Conservation (phyloP, 2,113 vertebrate species). For the Maccullochella peelii region DNA sequence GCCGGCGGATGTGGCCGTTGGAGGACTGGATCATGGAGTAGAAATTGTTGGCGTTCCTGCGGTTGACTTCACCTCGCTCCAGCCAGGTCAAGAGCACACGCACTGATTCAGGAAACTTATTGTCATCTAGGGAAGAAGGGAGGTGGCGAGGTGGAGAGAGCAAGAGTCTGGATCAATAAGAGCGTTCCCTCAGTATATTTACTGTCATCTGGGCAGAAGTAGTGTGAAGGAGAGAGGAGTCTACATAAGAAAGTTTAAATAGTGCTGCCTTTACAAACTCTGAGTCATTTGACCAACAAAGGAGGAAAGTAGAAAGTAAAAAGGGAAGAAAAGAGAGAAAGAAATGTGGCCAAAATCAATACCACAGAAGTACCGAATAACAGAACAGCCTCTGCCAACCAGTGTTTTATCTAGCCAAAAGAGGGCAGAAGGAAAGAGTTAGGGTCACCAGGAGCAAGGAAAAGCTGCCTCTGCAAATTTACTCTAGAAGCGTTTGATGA, state of each 20-base stretch:
- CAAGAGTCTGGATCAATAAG: constrained; percentile 12
- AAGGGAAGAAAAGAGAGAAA: not conserved
- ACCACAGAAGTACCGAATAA: not conserved
- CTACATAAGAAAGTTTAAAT: not conserved
- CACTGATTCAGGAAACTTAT: constrained; percentile 92
- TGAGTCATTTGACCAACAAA: constrained; percentile 5
- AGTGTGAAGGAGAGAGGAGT: not conserved
- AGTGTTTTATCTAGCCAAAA: not conserved
- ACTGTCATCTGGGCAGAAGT: not conserved
- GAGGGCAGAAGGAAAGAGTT: not conserved
- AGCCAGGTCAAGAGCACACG: constrained; percentile 95
- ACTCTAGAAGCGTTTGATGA: constrained; percentile 8
- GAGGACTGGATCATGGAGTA: constrained; percentile 98
- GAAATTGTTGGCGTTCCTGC: constrained; percentile 95
- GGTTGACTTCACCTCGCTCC: constrained; percentile 95
- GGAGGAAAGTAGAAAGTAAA: not conserved
- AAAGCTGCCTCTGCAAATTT: constrained; percentile 17
- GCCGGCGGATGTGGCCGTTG: constrained; percentile 93
- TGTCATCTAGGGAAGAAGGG: constrained; percentile 10
- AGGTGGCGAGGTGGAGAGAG: not conserved
- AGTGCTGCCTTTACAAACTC: constrained; percentile 9
- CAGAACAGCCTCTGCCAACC: constrained; percentile 24
- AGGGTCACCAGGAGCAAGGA: not conserved
- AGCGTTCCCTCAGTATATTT: not conserved
- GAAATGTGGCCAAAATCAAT: constrained; percentile 34